Base-by-base conservation (phyloP, 2,888 invertebrate species). In the Timema podura region DNA sequence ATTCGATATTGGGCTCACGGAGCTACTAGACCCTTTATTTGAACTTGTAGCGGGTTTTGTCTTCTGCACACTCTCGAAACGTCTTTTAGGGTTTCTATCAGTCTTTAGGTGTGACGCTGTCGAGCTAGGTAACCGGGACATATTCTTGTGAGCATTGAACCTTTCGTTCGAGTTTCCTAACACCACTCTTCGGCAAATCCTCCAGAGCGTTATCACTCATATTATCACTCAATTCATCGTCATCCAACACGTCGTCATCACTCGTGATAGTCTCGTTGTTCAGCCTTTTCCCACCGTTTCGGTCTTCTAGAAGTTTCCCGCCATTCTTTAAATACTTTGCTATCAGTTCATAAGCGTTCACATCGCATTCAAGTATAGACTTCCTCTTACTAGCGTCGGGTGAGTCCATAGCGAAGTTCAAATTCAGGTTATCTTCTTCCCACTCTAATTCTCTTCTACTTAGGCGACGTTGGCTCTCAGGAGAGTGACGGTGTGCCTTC, bases 311-410 rank as follows among this genome's bases (percentile, higher is more conserved):
- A 30, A 30, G 30, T 30, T 30, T 30, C 11, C 51, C 72, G 30
- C 75, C 75, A 46, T 75, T 73, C 0, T 74, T 75, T 65, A 76
- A 71, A 66, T 74, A 78, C 73, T 79, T 83, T 78, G 91, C 88
- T 76, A 93, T 88, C 78, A 93, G 84, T 75, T 92, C 91, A 79
- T 93, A 93, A 5, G 93, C 92, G 81, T 93, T 93, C 57, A 93
- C 91, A 79, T 91, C 88, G 82, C 93, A 93, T 76, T 92, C 90
- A 59, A 93, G 82, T 74, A 93, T 93, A 16, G 93, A 93, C 74
- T 87, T 89, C 64, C 75, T 57, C 59, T 71, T 71, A 45, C 6
- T 89, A 80, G 13, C 82, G 79, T 68, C 77, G 74, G 9, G 78
- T 76, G 30, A 78, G 47, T 82, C 82, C 74, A 76, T 79, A 65